Evolutionary conservation across 1,140 invertebrate species (phyloP).

Genomic region (Littorina saxatilis): DNA sequence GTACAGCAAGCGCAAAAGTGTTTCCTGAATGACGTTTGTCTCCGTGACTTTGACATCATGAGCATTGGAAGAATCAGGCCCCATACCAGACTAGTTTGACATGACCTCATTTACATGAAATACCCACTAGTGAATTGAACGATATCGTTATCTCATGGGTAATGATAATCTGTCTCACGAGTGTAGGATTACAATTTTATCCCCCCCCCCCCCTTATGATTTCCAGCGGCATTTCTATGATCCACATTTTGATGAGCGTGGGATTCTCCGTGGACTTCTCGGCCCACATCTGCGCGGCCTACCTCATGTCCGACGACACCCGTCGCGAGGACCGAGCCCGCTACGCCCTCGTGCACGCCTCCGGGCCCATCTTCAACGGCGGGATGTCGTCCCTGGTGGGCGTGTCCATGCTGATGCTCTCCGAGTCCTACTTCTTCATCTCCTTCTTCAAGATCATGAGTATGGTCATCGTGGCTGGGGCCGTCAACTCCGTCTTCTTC

Average conservation of each 20-base stretch:
- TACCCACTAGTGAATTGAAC: no score
- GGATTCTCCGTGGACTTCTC: constrained; percentile 97
- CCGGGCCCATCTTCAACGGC: constrained; percentile 96
- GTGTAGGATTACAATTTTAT: background rate
- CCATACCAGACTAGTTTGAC: no score
- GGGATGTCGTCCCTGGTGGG: constrained; percentile 95
- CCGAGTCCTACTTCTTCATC: constrained; percentile 97
- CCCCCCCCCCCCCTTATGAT: constrained; percentile 72
- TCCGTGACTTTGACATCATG: no score
- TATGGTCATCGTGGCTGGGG: constrained; percentile 95
- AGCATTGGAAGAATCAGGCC: no score
- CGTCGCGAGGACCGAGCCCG: constrained; percentile 83
- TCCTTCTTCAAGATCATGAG: constrained; percentile 99
- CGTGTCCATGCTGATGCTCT: constrained; percentile 89
- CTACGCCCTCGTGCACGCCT: constrained; percentile 91
- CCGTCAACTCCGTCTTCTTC: constrained; percentile 93
- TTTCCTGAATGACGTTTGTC: no score
- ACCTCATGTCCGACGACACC: constrained; percentile 85
- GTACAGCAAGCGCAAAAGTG: no score
- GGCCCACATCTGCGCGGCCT: constrained; percentile 97
- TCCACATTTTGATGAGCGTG: constrained; percentile 98
- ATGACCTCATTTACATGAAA: no score
- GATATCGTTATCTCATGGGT: no score
- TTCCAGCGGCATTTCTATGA: constrained; percentile 98
- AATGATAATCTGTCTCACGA: background rate